Evolutionary conservation across 2,113 vertebrate genomes (phyloP).

Genomic region (Phoxinus phoxinus): DNA sequence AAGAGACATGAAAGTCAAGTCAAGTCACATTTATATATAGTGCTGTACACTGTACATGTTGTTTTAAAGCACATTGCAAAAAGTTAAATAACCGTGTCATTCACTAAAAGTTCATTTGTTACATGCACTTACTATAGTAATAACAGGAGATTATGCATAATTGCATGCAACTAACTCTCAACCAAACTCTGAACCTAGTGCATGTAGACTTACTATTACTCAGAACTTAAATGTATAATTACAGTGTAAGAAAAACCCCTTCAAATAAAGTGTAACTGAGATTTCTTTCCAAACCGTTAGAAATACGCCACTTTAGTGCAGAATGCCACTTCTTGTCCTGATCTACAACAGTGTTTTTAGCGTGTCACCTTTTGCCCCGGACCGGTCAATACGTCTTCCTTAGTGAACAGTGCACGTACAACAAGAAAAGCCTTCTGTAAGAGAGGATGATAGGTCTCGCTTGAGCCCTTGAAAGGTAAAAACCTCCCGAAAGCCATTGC

Average conservation of each 20-base stretch:
- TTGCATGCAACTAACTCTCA: too few species aligned
- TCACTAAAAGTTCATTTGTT: not conserved
- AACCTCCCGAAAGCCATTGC: not conserved
- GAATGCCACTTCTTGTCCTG: not conserved
- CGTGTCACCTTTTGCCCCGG: not conserved
- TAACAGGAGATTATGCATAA: too few species aligned
- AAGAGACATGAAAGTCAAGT: not conserved
- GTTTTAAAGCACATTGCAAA: not conserved
- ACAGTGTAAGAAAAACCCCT: too few species aligned
- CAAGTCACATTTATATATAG: not conserved
- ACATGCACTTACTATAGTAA: too few species aligned
- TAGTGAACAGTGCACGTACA: constrained; percentile 1
- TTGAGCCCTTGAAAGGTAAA: constrained; percentile 23
- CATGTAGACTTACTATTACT: too few species aligned
- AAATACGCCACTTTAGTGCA: not conserved
- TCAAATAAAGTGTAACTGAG: too few species aligned
- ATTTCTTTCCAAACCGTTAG: not conserved
- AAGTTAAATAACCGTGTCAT: not conserved
- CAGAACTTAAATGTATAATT: too few species aligned
- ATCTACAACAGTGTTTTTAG: not conserved
- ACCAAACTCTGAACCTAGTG: too few species aligned
- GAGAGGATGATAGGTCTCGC: constrained; percentile 2
- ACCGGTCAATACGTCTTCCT: constrained; percentile 11
- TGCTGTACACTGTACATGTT: not conserved
- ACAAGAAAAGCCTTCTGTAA: constrained; percentile 8